Conservation (phyloP, 2,888 invertebrate genomes). For the Macrophya alboannulata region DNA sequence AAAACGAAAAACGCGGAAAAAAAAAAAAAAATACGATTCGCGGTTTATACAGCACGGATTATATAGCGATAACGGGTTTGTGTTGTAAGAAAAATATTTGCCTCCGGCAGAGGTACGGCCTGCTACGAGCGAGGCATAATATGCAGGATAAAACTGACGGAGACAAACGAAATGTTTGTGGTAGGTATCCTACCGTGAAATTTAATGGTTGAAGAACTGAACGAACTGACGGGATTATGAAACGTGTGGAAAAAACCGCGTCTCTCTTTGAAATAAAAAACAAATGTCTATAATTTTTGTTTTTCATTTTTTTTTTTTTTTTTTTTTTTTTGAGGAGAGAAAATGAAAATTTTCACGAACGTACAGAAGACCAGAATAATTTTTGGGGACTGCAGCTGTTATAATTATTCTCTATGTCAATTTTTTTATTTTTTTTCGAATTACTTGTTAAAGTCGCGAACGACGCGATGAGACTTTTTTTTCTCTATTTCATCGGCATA, state of each 20-base stretch:
- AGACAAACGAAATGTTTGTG: not conserved
- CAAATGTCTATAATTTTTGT: too few species aligned
- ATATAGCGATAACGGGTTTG: not conserved
- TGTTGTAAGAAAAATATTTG: not conserved
- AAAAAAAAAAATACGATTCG: not conserved
- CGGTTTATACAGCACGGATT: slow-evolving; percentile 3
- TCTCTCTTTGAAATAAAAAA: too few species aligned
- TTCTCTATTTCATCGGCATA: too few species aligned
- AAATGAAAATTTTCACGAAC: not conserved
- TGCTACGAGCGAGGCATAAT: not conserved
- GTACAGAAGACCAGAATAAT: too few species aligned
- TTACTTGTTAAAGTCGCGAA: not conserved
- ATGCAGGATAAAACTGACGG: not conserved
- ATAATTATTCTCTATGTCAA: too few species aligned
- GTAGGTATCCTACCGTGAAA: not conserved
- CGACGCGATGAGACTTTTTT: not conserved
- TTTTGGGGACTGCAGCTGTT: too few species aligned
- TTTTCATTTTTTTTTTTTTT: too few species aligned
- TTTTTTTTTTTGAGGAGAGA: not conserved
- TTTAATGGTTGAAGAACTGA: not conserved
- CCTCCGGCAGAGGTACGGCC: not conserved
- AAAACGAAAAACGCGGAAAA: not conserved
- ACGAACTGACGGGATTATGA: not conserved
- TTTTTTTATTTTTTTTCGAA: not conserved
- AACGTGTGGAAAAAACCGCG: too few species aligned